Base-by-base conservation (phyloP, 2,797 vertebrate species). In the Neomorphus geoffroyi region DNA sequence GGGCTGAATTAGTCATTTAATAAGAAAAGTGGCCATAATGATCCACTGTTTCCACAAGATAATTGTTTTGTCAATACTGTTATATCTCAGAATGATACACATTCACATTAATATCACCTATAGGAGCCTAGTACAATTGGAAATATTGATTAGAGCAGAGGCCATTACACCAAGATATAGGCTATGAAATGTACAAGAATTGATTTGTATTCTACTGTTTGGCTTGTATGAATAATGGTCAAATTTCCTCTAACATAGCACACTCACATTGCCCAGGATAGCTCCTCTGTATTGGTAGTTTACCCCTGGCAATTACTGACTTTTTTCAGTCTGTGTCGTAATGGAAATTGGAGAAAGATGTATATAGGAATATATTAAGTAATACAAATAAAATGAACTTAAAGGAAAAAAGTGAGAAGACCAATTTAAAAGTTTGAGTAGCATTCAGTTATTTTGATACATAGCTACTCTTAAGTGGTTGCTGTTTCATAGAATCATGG, bases 1-100 rank as follows among this genome's bases (percentile, higher is more conserved):
- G 81, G 54, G 37, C 53, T 88, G 48, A 74, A 91, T 92, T 91
- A 67, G 27, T 88, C 30, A 88, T 79, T 91, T 93, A 86, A 75
- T 77, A 77, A 74, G 27, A 39, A 81, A 92, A 88, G 64, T 79
- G 50, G 11, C 30, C 6, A 1, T 80, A 88, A 95, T 91, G 82
- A 91, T 82, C 27, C 46, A 67, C 62, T 46, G 5, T 80, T 94
- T 95, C 80, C 84, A 88, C 53, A 88, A 70, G 50, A 73, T 94
- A 94, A 97, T 90, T 85, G 53, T 71, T 93, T 81, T 64, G 41
- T 96, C 94, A 86, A 93, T 95, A 90, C 30, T 26, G n/a, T 84
- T 94, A 84, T 93, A 86, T 82, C 30, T 45, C 69, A 43, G 86
- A 95, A 91, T 80, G 92, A 91, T 71, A 26, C 46, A 69, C 46